Percentiles rank a stretch among this genome's conserved stretches.
Evolutionary conservation across 1,140 invertebrate species (phyloP).

Genomic region (Drosophila serrata): DNA sequence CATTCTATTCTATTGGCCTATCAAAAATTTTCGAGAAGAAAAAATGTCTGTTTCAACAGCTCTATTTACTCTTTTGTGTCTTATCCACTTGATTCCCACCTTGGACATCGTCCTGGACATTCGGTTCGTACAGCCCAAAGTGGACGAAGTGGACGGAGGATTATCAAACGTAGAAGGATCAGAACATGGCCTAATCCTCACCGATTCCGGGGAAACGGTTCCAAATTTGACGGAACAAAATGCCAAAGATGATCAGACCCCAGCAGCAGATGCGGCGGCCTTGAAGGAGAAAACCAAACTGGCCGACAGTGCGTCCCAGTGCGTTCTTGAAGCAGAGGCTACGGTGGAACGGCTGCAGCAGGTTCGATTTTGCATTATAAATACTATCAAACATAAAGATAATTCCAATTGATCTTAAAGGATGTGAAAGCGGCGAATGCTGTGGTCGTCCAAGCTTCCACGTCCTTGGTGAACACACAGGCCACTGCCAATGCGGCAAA

Average conservation of each 20-base stretch:
- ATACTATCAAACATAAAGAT: not conserved
- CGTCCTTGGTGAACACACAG: not conserved
- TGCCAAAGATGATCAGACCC: too few relatives aligned
- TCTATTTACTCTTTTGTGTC: not conserved
- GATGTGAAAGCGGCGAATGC: not conserved
- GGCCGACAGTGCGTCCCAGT: not conserved
- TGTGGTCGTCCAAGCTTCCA: not conserved
- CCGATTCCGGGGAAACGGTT: not conserved
- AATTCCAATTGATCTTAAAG: not conserved
- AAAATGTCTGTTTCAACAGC: not conserved
- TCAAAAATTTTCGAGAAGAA: not conserved
- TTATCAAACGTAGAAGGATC: not conserved
- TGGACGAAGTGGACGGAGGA: not conserved
- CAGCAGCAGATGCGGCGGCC: not conserved
- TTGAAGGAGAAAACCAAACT: not conserved
- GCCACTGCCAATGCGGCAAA: not conserved
- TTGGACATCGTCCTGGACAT: not conserved
- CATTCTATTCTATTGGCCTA: not conserved
- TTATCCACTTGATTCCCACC: not conserved
- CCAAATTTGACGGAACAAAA: not conserved
- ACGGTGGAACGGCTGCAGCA: not conserved
- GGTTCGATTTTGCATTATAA: not conserved
- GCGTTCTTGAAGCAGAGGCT: not conserved
- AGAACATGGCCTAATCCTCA: not conserved
- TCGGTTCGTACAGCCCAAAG: not conserved